Conservation (phyloP, 2,113 vertebrate species). For the Callaeas wilsoni region DNA sequence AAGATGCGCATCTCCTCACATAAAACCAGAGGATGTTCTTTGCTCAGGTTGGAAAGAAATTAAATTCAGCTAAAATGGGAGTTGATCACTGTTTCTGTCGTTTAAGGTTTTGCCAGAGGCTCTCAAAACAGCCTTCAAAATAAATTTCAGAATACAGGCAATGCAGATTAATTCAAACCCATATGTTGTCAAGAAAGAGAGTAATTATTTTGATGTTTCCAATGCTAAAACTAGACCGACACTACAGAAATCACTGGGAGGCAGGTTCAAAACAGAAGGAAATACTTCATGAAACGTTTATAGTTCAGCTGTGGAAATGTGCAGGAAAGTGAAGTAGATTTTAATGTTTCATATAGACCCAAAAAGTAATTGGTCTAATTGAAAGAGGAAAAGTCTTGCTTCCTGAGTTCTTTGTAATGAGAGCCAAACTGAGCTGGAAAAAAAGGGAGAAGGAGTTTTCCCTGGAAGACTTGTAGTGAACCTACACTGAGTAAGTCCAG, state of each 20-base stretch:
- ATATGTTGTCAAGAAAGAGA: neutral
- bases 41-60: neutral
- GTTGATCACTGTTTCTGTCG: neutral
- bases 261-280: neutral
- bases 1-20: neutral
- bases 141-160: neutral
- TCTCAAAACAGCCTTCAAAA: neutral
- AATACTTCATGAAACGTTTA: neutral
- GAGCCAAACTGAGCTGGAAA: neutral
- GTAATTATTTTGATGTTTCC: neutral
- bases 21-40: neutral
- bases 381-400: conserved; percentile 3
- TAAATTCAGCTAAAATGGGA: neutral
- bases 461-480: neutral
- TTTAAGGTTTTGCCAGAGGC: neutral
- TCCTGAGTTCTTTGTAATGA: neutral
- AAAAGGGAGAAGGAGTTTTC: neutral
- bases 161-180: neutral
- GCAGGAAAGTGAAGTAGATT: neutral
- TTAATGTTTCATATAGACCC: neutral
- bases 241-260: neutral
- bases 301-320: neutral
- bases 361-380: neutral
- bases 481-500: neutral
- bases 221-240: neutral